phyloP scores from a whole-genome alignment of 2,888 invertebrate genomes.

The Ernsta delagoae region DNA sequence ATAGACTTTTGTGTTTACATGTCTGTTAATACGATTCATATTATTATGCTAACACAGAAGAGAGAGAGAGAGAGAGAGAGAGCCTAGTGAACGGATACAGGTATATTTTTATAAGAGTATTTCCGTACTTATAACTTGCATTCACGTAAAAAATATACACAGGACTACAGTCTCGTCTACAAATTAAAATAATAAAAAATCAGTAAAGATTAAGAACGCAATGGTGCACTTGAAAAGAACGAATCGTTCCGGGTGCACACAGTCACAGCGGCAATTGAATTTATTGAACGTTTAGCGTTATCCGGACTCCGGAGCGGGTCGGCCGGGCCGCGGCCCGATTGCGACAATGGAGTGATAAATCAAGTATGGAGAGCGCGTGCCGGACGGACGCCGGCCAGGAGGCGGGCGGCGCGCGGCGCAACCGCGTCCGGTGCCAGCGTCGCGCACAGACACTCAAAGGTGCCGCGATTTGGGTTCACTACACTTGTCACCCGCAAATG shows the following conservation, averaged over 20 bases:
- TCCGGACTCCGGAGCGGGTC: no score
- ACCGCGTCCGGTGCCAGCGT: constrained; percentile 46
- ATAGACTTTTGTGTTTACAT: no score
- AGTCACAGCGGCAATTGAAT: constrained; percentile 77
- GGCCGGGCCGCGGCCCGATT: constrained; percentile 57
- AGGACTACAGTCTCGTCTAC: neutral
- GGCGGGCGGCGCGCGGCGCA: constrained; percentile 44
- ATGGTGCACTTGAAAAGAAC: constrained; percentile 56
- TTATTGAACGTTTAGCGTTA: constrained; percentile 83
- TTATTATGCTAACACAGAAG: no score
- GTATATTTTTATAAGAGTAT: no score
- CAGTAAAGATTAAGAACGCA: constrained; percentile 1
- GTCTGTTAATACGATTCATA: no score
- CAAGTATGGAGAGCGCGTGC: constrained; percentile 82
- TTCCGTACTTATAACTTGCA: no score
- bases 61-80: no score
- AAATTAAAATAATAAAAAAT: no score
- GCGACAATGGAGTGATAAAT: constrained; percentile 83
- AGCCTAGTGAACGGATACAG: no score
- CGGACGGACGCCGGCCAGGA: constrained; percentile 38
- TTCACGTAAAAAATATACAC: neutral
- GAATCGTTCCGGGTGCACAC: constrained; percentile 79
- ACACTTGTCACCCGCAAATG: constrained; percentile 33
- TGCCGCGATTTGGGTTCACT: constrained; percentile 11
- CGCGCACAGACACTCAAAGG: constrained; percentile 59